Evolutionary conservation across 2,888 invertebrate genomes (phyloP).

Genomic region (Nezara viridula): DNA sequence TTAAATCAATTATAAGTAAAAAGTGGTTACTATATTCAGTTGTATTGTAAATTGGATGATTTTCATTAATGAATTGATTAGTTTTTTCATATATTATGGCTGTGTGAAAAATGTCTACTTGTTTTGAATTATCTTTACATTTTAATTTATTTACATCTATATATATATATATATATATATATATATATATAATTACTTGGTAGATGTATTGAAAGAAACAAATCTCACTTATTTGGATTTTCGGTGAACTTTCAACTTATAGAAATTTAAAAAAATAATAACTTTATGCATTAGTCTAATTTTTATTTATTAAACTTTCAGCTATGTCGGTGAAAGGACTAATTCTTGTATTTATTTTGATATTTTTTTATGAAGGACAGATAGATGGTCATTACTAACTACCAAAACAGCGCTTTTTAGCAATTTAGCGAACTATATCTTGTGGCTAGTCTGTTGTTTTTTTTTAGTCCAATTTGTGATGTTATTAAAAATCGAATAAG

Average conservation of each 20-base stretch:
- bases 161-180: neutral
- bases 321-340: neutral
- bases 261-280: neutral
- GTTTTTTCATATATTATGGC: neutral
- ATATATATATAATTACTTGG: too few relatives aligned
- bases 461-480: neutral
- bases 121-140: neutral
- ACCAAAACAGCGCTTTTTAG: neutral
- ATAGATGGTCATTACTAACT: neutral
- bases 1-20: neutral
- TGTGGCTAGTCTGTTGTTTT: neutral
- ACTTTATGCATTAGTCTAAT: neutral
- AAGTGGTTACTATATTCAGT: neutral
- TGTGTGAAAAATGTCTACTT: constrained; percentile 4
- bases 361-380: neutral
- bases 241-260: neutral
- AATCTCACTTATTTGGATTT: neutral
- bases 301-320: neutral
- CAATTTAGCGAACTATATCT: neutral
- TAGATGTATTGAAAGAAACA: neutral
- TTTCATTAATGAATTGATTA: neutral
- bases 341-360: neutral
- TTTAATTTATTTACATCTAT: neutral
- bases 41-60: neutral
- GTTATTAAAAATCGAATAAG: neutral